These are phyloP conservation scores for Cyphomyrus plagiostoma DNA, from an alignment of 2,113 vertebrate genomes.

Conservation along the genomic window DNA sequence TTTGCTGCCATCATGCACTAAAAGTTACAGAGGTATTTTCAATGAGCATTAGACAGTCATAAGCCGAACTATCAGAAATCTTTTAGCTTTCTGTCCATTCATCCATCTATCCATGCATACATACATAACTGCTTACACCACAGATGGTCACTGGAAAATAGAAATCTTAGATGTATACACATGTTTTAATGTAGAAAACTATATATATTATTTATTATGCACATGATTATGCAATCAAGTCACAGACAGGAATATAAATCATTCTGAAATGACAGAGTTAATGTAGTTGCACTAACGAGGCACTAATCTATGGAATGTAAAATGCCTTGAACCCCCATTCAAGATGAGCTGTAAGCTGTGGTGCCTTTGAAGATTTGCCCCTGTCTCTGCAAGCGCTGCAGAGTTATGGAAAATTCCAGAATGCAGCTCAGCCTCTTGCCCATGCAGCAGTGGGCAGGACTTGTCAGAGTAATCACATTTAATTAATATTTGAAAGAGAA, in stretches of 20 bases:
- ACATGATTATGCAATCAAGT: not conserved
- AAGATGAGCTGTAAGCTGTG: not conserved
- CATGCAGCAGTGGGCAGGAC: not conserved
- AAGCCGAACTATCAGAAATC: not conserved
- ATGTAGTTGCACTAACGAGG: not conserved
- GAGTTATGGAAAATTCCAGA: slow-evolving; percentile 15
- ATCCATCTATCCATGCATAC: not conserved
- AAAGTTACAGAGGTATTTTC: not conserved
- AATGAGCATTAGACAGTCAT: not conserved
- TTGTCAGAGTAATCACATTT: not conserved
- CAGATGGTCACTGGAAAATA: not conserved
- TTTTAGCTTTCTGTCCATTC: not conserved
- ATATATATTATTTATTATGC: not conserved
- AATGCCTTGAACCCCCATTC: not conserved
- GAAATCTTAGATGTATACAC: not conserved
- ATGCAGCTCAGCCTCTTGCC: not conserved
- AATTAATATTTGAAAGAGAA: slow-evolving; percentile 4
- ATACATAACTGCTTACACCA: not conserved
- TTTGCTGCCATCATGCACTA: not conserved
- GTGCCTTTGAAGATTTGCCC: not conserved
- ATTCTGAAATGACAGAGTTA: not conserved
- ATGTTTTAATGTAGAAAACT: not conserved
- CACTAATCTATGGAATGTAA: not conserved
- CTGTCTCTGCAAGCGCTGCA: not conserved
- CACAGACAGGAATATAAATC: not conserved